Base-by-base conservation (phyloP, 2,888 invertebrate genomes). In the Nephrotoma appendiculata region DNA sequence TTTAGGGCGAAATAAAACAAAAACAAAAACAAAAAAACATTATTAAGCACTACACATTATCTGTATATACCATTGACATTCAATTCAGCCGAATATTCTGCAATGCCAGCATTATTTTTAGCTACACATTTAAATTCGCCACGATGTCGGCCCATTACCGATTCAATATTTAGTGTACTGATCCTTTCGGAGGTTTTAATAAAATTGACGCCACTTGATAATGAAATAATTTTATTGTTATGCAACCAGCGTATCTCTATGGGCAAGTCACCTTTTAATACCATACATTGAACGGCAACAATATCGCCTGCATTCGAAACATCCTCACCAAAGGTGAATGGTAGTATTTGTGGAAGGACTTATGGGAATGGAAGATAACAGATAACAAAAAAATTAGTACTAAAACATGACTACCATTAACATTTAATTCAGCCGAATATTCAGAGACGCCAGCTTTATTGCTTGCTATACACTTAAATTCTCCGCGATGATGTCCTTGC, bases 211-310 rank as follows among this genome's bases (percentile, higher is more conserved):
- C 92, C 94, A 89, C 92, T 92, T 88, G 93, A 93, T 89, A 92
- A 92, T 88, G 91, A 92, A 88, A 90, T 91, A 87, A 89, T 91
- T 4, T 90, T 89, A 5, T 93, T 92, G 88, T 93, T 93, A 86
- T 94, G 92, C 86, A 92, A 94, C 96, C 96, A 97, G 86, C 93
- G 93, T 87, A 97, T 95, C 88, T 93, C 93, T 87, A 97, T 92
- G 42, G 97, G 97, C 88, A 94, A 91, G 91, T 97, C 97, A 86
- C 97, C 96, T 91, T 96, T 95, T 88, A 93, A 93, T 71, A 95
- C 95, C 89, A 95, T 94, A 90, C 96, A 96, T 87, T 94, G 94
- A 12, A 94, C 93, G 83, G 95, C 94, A 48, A 94, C 93, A 90
- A 94, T 93, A 89, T 95, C 95, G 87, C 95, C 95, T 87, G 94